Evolutionary conservation across 1,140 invertebrate species (phyloP).

Genomic region (Philotrypesis tridentata): DNA sequence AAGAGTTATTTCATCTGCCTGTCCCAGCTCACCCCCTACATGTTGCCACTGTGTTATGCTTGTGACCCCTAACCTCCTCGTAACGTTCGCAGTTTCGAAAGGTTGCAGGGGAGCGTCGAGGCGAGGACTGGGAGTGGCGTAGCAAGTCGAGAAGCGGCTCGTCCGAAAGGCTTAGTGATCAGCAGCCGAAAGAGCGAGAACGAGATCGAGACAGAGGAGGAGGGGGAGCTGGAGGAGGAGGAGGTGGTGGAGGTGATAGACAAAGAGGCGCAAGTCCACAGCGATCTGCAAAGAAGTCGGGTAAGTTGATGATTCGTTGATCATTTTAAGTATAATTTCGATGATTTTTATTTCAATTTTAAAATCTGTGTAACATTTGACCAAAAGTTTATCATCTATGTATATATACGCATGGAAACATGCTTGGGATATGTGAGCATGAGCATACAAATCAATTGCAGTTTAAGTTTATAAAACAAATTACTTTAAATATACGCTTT

Average conservation of each 20-base stretch:
- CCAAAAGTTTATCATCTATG: too few species aligned
- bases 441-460: too few species aligned
- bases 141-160: conserved; percentile 71
- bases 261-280: conserved; percentile 63
- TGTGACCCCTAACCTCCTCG: conserved; percentile 66
- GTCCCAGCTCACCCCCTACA: conserved; percentile 52
- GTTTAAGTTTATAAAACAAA: too few species aligned
- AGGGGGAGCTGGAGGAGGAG: conserved; percentile 2
- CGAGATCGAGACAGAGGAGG: conserved; percentile 10
- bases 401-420: too few species aligned
- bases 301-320: too few species aligned
- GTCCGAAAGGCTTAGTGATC: conserved; percentile 64
- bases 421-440: too few species aligned
- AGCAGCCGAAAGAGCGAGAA: conserved; percentile 25
- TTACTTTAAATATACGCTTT: too few species aligned
- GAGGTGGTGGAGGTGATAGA: conserved; percentile 16
- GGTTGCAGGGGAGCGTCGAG: conserved; percentile 74
- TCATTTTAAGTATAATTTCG: too few species aligned
- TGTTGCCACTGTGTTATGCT: conserved; percentile 66
- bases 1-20: not conserved
- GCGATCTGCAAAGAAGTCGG: conserved; percentile 52
- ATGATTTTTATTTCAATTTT: too few species aligned
- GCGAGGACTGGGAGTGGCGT: conserved; percentile 71
- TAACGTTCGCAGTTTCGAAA: conserved; percentile 75
- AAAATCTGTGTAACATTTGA: too few species aligned